These are phyloP conservation scores for Neolamprologus cancellatus DNA, from an alignment of 2,113 vertebrate genomes.

Conservation along the genomic window DNA sequence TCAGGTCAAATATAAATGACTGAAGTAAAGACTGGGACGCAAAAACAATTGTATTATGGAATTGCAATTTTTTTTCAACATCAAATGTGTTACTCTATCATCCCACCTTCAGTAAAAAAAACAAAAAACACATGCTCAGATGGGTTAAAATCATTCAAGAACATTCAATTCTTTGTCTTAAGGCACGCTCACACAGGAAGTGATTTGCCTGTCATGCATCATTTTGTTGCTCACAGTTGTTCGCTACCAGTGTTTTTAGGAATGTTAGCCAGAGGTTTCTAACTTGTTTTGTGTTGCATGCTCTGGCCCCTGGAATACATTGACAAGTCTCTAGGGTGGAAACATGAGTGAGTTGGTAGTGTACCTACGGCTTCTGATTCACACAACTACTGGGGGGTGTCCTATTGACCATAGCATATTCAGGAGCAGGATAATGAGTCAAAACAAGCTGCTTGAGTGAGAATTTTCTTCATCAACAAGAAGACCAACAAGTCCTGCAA, in stretches of 20 bases:
- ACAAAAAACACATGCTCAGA: not conserved
- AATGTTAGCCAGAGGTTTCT: not conserved
- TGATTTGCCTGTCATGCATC: not conserved
- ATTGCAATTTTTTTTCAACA: not conserved
- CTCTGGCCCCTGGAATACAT: not conserved
- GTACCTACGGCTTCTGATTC: not conserved
- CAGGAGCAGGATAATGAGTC: not conserved
- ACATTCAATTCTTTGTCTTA: not conserved
- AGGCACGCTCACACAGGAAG: not conserved
- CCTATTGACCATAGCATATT: not conserved
- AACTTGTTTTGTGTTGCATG: not conserved
- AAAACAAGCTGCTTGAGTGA: not conserved
- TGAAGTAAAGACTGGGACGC: not conserved
- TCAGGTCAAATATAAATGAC: not conserved
- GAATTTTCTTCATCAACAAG: not conserved
- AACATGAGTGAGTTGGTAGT: not conserved
- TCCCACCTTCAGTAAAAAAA: not conserved
- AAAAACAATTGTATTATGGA: not conserved
- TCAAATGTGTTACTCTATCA: not conserved
- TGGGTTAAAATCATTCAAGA: not conserved
- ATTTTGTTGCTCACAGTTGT: not conserved
- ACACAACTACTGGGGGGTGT: not conserved
- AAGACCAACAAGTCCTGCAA: not conserved
- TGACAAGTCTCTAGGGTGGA: not conserved
- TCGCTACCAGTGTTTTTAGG: not conserved